phyloP scores from a whole-genome alignment of 2,797 vertebrate genomes.

The Protosalanx chinensis region DNA sequence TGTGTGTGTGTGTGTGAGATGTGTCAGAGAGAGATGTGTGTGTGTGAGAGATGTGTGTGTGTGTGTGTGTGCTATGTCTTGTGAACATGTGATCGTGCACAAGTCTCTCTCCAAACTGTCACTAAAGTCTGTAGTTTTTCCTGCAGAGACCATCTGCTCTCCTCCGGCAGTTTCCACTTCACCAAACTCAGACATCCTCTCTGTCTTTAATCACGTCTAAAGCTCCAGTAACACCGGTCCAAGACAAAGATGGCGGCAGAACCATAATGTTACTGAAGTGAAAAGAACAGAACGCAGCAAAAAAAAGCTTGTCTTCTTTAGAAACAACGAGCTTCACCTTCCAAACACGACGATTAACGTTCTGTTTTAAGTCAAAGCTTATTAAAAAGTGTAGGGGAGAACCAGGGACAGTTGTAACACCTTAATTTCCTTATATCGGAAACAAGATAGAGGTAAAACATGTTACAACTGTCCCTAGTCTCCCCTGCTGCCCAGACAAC shows the following conservation, averaged over 20 bases:
- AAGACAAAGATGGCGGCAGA: slow-evolving; percentile 59
- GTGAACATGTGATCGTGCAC: not conserved
- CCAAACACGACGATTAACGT: too few relatives aligned
- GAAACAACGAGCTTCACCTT: not conserved
- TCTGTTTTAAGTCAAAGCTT: not conserved
- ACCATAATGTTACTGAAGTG: slow-evolving; percentile 47
- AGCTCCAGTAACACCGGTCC: slow-evolving; percentile 63
- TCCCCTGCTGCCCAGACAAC: too few relatives aligned
- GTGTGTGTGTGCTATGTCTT: slow-evolving; percentile 1
- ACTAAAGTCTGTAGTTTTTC: slow-evolving; percentile 36
- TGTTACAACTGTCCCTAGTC: too few relatives aligned
- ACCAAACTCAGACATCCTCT: slow-evolving; percentile 64
- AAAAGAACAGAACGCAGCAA: slow-evolving; percentile 49
- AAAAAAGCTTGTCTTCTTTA: not conserved
- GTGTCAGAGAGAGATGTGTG: too few relatives aligned
- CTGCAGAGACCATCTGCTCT: slow-evolving; percentile 26
- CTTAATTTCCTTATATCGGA: too few relatives aligned
- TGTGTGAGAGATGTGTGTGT: too few relatives aligned
- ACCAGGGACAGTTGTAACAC: too few relatives aligned
- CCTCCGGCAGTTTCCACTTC: slow-evolving; percentile 60
- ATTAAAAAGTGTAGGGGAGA: too few relatives aligned
- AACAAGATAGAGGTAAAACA: too few relatives aligned
- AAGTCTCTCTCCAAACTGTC: slow-evolving; percentile 36
- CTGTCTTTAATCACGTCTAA: slow-evolving; percentile 69
- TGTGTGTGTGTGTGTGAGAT: too few relatives aligned